Conservation (phyloP, 2,888 invertebrate species). For the Xestia sexstrigata region DNA sequence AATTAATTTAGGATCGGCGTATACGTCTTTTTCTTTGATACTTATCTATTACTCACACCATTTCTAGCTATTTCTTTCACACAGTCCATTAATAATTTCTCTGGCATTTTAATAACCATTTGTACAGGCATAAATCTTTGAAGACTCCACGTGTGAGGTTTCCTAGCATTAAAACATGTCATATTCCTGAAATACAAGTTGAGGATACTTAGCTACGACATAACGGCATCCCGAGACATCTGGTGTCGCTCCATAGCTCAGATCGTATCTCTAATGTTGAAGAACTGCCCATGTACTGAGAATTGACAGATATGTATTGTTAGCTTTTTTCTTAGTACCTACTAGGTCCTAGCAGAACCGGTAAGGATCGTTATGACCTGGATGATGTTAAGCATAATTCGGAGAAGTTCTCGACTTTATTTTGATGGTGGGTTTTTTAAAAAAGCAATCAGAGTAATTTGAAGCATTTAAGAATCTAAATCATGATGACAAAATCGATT, state of each 20-base stretch:
- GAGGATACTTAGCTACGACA: constrained; percentile 61
- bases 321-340: constrained; percentile 57
- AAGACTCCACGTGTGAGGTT: constrained; percentile 28
- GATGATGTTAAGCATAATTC: constrained; percentile 29
- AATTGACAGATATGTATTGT: constrained; percentile 72
- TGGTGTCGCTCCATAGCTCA: constrained; percentile 59
- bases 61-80: neutral
- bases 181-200: constrained; percentile 76
- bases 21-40: neutral
- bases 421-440: neutral
- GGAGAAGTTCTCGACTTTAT: constrained; percentile 20
- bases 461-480: neutral
- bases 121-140: constrained; percentile 17
- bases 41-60: neutral
- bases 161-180: constrained; percentile 55
- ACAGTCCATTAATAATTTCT: neutral
- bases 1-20: neutral
- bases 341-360: constrained; percentile 25
- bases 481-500: neutral
- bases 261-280: constrained; percentile 71
- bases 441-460: neutral
- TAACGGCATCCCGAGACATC: constrained; percentile 50
- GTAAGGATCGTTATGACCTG: constrained; percentile 16
- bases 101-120: constrained; percentile 1
- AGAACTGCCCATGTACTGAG: constrained; percentile 71